phyloP scores from a whole-genome alignment of 2,888 invertebrate genomes.

The Oscheius myriophilus region DNA sequence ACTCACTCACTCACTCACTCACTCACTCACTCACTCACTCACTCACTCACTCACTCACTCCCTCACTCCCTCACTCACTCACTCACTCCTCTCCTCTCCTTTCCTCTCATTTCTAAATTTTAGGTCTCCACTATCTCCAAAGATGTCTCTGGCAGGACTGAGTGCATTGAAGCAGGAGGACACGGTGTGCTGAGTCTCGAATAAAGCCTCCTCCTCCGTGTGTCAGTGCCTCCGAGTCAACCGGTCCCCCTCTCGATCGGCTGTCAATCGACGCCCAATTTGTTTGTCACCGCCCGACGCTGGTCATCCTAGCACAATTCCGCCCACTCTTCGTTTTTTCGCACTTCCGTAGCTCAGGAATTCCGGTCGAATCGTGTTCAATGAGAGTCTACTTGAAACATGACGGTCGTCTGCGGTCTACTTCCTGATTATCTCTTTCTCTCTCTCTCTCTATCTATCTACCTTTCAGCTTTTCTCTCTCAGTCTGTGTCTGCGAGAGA shows the following conservation, averaged over 20 bases:
- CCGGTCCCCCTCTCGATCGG: conserved; percentile 3
- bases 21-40: background rate
- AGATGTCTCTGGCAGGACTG: background rate
- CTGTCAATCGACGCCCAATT: conserved; percentile 26
- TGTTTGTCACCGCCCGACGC: conserved; percentile 24
- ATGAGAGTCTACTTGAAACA: background rate
- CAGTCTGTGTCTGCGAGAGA: background rate
- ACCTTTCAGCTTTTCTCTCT: background rate
- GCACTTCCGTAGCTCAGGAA: no score
- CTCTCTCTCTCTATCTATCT: background rate
- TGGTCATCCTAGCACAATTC: conserved; percentile 26
- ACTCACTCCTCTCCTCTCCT: no score
- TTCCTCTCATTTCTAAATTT: background rate
- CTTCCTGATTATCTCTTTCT: background rate
- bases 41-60: background rate
- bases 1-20: background rate
- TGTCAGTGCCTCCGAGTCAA: background rate
- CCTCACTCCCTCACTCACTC: background rate
- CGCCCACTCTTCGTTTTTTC: conserved; percentile 12
- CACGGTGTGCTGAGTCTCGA: background rate
- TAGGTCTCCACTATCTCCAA: background rate
- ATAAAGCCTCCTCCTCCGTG: background rate
- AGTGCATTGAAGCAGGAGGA: no score
- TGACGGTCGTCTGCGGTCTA: background rate
- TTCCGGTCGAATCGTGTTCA: background rate